Evolutionary conservation across 2,888 invertebrate species (phyloP).

Genomic region (Hemistola chrysoprasaria): DNA sequence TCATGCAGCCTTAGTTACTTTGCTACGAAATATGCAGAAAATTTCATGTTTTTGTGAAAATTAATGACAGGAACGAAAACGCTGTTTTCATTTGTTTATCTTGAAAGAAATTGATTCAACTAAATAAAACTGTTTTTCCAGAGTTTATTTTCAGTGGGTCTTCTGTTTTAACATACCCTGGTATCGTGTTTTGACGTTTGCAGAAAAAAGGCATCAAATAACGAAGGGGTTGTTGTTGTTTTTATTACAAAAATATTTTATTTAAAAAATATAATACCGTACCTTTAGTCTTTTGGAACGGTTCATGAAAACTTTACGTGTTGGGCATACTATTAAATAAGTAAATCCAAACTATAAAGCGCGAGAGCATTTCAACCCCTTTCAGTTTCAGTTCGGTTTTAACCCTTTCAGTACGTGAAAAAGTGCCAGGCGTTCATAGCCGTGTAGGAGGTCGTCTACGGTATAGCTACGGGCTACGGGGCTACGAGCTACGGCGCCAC

Average conservation of each 20-base stretch:
- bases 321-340: no score
- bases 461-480: conserved; percentile 22
- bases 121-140: no score
- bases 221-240: conserved; percentile 1
- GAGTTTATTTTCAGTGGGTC: neutral
- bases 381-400: conserved; percentile 45
- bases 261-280: no score
- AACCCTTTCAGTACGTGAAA: conserved; percentile 79
- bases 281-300: no score
- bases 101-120: no score
- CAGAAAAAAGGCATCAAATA: conserved; percentile 20
- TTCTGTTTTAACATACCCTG: conserved; percentile 29
- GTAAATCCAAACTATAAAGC: no score
- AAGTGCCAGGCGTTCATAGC: conserved; percentile 50
- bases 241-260: neutral
- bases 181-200: conserved; percentile 27
- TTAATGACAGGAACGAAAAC: conserved; percentile 33
- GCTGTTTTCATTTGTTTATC: conserved; percentile 27
- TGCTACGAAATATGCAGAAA: conserved; percentile 74
- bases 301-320: no score
- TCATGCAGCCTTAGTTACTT: conserved; percentile 49
- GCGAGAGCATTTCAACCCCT: no score
- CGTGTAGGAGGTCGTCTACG: conserved; percentile 48
- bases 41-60: conserved; percentile 66
- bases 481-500: conserved; percentile 25